Base-by-base conservation (phyloP, 2,797 vertebrate species). In the Rousettus madagascariensis region DNA sequence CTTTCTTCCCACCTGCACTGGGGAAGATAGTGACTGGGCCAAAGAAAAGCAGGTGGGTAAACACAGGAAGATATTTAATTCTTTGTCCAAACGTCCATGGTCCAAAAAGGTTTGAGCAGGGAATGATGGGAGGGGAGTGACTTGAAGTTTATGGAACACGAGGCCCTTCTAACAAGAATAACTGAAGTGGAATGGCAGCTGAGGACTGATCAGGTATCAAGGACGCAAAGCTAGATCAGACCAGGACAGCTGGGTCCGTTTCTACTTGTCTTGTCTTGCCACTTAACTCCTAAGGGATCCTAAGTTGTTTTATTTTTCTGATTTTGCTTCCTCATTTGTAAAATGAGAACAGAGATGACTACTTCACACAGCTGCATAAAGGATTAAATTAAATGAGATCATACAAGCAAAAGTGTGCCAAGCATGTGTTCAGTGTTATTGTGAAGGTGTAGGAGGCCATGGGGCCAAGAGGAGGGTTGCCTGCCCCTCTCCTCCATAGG, bases 391-490 rank as follows among this genome's bases (percentile, higher is more conserved):
- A 41, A 20, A 61, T 38, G 38, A 69, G 82, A 59, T 38, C 30
- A 30, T 0, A 17, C 6, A 17, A 7, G 11, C 16, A 12, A n/a
- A 55, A 20, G 28, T 19, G 24, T 5, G 43, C 33, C 26, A 3
- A 1, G 61, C 1, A 2, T 0, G 33, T 4, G 17, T 5, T 10
- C 15, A n/a, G 20, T 10, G 28, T 30, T 30, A 57, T 0, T 4
- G 33, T 66, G 2, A 68, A 78, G 82, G 57, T 1, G 5, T 8
- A 79, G 41, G 74, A 43, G 46, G 79, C 36, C 36, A 7, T 8
- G 57, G 43, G 72, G 36, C 63, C 1, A 0, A 28, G 68, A 36
- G 33, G 61, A 20, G 41, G 55, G 17, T 11, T 38, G 59, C 43
- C 33, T 7, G 33, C 2, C 59, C 22, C 46, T 72, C 69, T 65